Evolutionary conservation across 2,888 invertebrate genomes (phyloP).

Genomic region (Amorpha juglandis): DNA sequence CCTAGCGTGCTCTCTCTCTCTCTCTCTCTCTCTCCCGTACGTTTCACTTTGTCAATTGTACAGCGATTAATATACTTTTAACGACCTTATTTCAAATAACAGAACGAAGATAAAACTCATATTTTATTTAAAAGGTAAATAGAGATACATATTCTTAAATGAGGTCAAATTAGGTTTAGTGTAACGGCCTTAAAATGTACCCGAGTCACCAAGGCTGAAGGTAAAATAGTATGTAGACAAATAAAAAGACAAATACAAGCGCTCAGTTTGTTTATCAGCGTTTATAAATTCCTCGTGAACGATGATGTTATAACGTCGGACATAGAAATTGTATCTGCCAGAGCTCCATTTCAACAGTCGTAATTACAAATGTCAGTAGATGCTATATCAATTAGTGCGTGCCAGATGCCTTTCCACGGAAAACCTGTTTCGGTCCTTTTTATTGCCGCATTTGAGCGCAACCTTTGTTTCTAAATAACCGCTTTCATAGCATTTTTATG

Average conservation of each 20-base stretch:
- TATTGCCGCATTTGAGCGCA: conserved; percentile 55
- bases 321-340: conserved; percentile 37
- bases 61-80: conserved; percentile 10
- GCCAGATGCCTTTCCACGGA: conserved; percentile 74
- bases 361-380: conserved; percentile 68
- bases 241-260: neutral
- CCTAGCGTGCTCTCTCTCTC: conserved; percentile 41
- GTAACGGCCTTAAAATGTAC: conserved; percentile 44
- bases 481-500: conserved; percentile 41
- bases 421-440: conserved; percentile 77
- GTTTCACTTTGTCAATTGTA: conserved; percentile 66
- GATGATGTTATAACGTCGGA: conserved; percentile 30
- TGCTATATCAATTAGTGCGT: conserved; percentile 78
- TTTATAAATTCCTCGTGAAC: conserved; percentile 26
- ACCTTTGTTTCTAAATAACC: conserved; percentile 65
- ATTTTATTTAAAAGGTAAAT: conserved; percentile 14
- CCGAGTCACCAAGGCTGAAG: conserved; percentile 35
- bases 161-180: conserved; percentile 48
- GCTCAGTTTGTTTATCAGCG: conserved; percentile 10
- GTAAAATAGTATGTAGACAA: neutral
- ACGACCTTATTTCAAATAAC: conserved; percentile 16
- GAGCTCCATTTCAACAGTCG: conserved; percentile 42
- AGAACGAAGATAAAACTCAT: conserved; percentile 19
- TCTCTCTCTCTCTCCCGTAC: conserved; percentile 43
- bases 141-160: conserved; percentile 48